Evolutionary conservation across 2,888 invertebrate genomes (phyloP), one percentile per base, ranked within the genome.

Genomic region (Chromoteleia sp.): DNA sequence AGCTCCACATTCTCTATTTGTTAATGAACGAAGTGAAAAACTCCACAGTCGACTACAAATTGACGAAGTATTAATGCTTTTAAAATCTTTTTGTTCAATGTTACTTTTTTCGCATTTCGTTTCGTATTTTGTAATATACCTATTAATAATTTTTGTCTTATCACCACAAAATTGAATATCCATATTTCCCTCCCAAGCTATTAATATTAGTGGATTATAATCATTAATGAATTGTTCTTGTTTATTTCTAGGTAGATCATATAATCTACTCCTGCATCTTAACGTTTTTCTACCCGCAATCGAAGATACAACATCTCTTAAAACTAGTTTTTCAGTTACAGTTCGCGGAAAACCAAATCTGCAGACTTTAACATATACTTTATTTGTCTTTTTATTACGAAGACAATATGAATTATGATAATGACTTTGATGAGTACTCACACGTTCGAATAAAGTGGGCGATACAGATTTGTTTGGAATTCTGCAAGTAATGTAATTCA

Each of bases 61-160:
- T 30, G 52, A 52, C 4, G 25, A 48, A 54, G 41, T 4, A 89
- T 52, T 25, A 84, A 50, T 82, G 88, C 88, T 21, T 84, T 87
- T 19, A 85, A 86, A 71, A 86, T 85, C 12, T 89, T 85, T 17
- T 29, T 86, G 84, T 4, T 52, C 58, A 4, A 56, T 39, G 54
- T 85, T 77, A 71, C 73, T 83, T 75, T 87, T 88, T 83, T 88
- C 88, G n/a, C 76, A 45, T 85, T 89, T 89, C 0, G 87, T 86
- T 14, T 82, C 84, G 77, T 89, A 89, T 75, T 87, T 89, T 7
- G 87, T 77, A 85, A 79, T 87, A 85, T 88, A 5, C 14, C 87
- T 6, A 85, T 78, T 58, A 8, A 58, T 39, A 39, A 54, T 54
- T 33, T 54, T 54, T 14, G 30, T 12, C 15, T 54, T 54, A 12